Evolutionary conservation across 2,113 vertebrate genomes (phyloP), one percentile per base, ranked within the genome.

Genomic region (Sarotherodon lohbergeri): DNA sequence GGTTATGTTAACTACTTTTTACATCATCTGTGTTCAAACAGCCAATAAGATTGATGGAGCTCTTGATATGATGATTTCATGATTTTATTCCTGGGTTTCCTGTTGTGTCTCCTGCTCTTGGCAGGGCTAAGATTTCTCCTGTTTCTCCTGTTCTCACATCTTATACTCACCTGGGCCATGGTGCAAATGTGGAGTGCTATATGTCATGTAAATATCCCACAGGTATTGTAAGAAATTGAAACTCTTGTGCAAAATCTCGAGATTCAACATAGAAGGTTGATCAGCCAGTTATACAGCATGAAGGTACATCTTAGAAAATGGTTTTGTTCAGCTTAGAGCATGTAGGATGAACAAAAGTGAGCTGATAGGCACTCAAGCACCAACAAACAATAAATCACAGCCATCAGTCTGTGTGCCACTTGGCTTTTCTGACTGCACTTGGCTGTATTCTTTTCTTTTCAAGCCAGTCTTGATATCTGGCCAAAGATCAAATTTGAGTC

Each of bases 301-400:
- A 71, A 22, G 61, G 7, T 22, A 16, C 32, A 54, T 61, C 14
- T 22, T 41, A 7, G n/a, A 68, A 17, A n/a, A 27, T 17, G 56
- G 7, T 50, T 50, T 7, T 4, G 79, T 57, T 76, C 32, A 34
- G 82, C 68, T 83, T 32, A 48, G 78, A 83, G 68, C 80, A 36
- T 71, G 73, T 34, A 61, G 13, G 14, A 81, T 80, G 36, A 85
- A 48, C 8, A 86, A 2, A 81, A 88, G 50, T 68, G 73, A 83
- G 19, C 29, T 79, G 59, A 88, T 66, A 12, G 76, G 54, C 39
- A 55, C 83, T 87, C 84, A 89, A 88, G 43, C 56, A 27, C 19
- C 81, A 89, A 50, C 83, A 94, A 83, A 89, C 34, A 46, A 22
- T 19, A 36, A 83, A 83, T 83, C 82, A 34, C 11, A 73, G 55